phyloP scores from a whole-genome alignment of 53 echinoderm and acorn worm genomes.

The Holothuria scabra region DNA sequence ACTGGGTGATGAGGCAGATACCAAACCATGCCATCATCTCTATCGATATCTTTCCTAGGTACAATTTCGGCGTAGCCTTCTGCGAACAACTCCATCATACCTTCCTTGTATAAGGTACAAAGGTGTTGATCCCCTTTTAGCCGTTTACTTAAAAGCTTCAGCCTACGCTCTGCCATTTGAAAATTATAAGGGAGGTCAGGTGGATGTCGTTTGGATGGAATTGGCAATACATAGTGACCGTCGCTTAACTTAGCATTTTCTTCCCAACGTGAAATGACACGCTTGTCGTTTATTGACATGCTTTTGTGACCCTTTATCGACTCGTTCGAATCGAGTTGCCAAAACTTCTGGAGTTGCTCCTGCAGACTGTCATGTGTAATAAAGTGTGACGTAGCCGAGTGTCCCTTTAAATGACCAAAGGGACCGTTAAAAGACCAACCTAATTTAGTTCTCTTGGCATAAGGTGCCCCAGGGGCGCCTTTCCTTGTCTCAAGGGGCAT shows the following conservation, averaged over 20 bases:
- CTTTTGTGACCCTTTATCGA: no score
- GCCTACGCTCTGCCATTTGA: background rate
- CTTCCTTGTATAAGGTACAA: no score
- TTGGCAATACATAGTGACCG: background rate
- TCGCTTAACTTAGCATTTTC: background rate
- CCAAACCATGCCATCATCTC: constrained; percentile 5
- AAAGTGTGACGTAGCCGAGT: no score
- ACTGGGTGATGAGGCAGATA: constrained; percentile 58
- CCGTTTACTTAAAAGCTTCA: background rate
- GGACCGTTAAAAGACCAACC: constrained; percentile 19
- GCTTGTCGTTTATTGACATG: background rate
- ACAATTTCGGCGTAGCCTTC: no score
- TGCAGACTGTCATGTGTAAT: no score
- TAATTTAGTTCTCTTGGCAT: background rate
- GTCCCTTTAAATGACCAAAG: background rate
- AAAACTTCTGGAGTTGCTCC: no score
- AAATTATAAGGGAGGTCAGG: background rate
- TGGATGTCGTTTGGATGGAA: background rate
- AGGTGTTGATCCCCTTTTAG: background rate
- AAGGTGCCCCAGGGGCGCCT: background rate
- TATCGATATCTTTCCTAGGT: no score
- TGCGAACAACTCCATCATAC: no score
- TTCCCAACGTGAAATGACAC: background rate
- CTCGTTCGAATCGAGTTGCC: no score
- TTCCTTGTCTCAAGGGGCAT: background rate